These are phyloP conservation scores for Griposia aprilina DNA, from an alignment of 2,888 invertebrate species.

Conservation along the genomic window DNA sequence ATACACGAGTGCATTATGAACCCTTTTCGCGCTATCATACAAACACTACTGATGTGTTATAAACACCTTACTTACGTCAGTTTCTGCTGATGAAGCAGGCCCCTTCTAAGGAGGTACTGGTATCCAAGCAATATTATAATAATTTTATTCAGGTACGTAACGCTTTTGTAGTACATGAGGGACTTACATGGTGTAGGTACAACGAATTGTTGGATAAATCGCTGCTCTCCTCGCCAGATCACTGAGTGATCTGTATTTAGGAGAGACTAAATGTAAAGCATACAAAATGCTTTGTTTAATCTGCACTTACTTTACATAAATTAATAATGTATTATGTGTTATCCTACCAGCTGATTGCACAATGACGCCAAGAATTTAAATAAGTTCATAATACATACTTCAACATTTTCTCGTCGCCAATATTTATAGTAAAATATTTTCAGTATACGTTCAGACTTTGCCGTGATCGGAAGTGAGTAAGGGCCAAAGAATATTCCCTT, in stretches of 20 bases:
- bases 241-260: too few relatives aligned
- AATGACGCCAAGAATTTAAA: constrained; percentile 50
- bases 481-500: neutral
- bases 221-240: too few relatives aligned
- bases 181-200: too few relatives aligned
- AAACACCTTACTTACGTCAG: neutral
- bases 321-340: constrained; percentile 16
- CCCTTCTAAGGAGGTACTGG: neutral
- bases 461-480: constrained; percentile 29
- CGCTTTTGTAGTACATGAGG: too few relatives aligned
- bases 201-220: too few relatives aligned
- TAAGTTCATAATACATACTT: constrained; percentile 13
- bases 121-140: neutral
- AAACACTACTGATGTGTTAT: too few relatives aligned
- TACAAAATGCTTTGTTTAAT: constrained; percentile 16
- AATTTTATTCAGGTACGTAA: too few relatives aligned
- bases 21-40: too few relatives aligned
- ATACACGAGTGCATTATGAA: neutral
- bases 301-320: neutral
- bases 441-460: constrained; percentile 44
- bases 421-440: constrained; percentile 47
- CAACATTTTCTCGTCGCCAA: constrained; percentile 24
- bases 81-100: neutral
- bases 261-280: neutral
- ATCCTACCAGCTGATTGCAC: constrained; percentile 47